A percentile compares a stretch with the other conserved stretches of the same genome.
Conservation (phyloP, 2,113 vertebrate genomes). For the Craseonycteris thonglongyai region DNA sequence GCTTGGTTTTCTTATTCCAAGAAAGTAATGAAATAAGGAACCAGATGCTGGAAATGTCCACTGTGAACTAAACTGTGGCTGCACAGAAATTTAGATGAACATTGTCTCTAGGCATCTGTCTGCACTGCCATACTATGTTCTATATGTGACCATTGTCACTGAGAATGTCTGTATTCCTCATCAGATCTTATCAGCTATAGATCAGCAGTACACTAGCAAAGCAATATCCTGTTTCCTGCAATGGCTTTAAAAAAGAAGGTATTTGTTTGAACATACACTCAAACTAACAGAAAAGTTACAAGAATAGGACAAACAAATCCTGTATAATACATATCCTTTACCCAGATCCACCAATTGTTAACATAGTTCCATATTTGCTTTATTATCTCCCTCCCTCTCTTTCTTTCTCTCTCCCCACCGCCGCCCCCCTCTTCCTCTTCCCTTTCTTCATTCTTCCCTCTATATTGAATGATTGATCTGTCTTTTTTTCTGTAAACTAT, state of each 20-base stretch:
- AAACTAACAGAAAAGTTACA: neutral
- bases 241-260: neutral
- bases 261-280: neutral
- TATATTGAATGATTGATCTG: neutral
- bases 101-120: neutral
- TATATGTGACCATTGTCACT: neutral
- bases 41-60: neutral
- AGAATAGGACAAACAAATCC: neutral
- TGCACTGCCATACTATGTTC: neutral
- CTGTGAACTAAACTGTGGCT: neutral
- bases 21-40: too few species aligned
- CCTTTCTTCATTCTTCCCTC: neutral
- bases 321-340: neutral
- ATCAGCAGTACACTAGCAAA: neutral
- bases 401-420: too few species aligned
- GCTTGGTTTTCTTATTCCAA: neutral
- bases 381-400: neutral
- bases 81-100: neutral
- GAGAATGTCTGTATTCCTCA: neutral
- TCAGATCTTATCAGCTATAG: neutral
- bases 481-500: neutral
- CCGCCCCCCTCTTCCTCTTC: too few species aligned
- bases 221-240: neutral
- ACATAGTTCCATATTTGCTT: neutral
- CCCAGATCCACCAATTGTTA: neutral